phyloP scores from a whole-genome alignment of 2,113 vertebrate genomes.

The Glareola pratincola region DNA sequence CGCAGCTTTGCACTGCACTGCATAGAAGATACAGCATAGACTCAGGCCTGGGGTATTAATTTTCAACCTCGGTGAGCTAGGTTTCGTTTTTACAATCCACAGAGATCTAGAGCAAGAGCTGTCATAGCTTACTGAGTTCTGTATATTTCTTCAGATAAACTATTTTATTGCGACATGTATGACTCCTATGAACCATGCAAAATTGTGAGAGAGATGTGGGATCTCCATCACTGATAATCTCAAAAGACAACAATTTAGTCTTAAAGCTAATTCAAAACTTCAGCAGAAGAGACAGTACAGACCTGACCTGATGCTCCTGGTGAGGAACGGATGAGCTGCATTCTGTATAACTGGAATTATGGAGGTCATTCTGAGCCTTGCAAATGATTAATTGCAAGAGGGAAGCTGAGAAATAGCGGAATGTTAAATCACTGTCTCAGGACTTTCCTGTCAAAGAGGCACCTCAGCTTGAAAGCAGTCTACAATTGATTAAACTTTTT shows the following conservation, averaged over 20 bases:
- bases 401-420: neutral
- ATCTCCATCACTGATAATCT: neutral
- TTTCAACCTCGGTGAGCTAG: rapidly evolving
- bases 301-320: neutral
- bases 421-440: neutral
- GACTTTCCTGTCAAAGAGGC: neutral
- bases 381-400: neutral
- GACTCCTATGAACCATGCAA: neutral
- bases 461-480: neutral
- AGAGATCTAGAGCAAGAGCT: neutral
- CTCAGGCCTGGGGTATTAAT: neutral
- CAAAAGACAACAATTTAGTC: neutral
- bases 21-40: rapidly evolving
- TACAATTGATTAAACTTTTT: neutral
- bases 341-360: neutral
- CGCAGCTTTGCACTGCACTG: neutral
- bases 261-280: neutral
- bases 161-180: neutral
- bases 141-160: neutral
- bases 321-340: neutral
- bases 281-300: neutral
- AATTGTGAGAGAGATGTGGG: neutral
- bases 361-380: neutral
- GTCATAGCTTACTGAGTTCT: neutral
- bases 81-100: neutral